Evolutionary conservation across 1,140 invertebrate species (phyloP), one percentile per base, ranked within the genome.

Genomic region (Drosophila pachea): DNA sequence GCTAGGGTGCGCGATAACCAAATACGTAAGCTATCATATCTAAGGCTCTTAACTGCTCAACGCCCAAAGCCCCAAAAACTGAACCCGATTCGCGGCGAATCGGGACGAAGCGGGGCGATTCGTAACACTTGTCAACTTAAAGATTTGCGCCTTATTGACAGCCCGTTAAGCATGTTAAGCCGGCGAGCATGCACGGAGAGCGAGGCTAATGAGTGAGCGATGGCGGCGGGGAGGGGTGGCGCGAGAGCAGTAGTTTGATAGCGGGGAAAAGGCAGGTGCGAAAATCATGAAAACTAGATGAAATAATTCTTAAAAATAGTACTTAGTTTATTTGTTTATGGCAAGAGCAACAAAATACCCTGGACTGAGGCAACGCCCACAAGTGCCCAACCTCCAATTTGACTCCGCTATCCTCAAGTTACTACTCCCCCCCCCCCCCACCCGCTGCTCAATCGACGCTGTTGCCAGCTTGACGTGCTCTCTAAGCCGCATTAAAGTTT

Each of bases 111-210:
- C 22, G 22, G 22, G 42, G 63, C 72, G 55, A 87, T 84, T 87
- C 76, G 76, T 68, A 68, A 77, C 84, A 87, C 78, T 87, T 87
- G 84, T 81, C 84, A 81, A 61, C 67, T 76, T 72, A 61, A 73
- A 73, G 74, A 81, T 68, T 67, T 73, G 60, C 62, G 31, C 60
- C 68, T 69, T 77, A 83, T 86, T 84, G 77, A 86, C 68, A 69
- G 79, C 62, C 49, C 60, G 53, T 61, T 81, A 62, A 81, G 76
- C 76, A 81, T 64, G 52, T 72, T 82, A 83, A 82, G 78, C 78
- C 73, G 59, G 22, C 22, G 22, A 22, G 22, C 22, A 22, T 3
- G 22, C 22, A 22, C 22, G 22, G 22, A 22, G 22, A 22, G 22
- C 22, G 22, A 22, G 22, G 22, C 1, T 22, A 22, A 22, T 22